Conservation (phyloP, 2,113 vertebrate species). For the Tor tambroides region DNA sequence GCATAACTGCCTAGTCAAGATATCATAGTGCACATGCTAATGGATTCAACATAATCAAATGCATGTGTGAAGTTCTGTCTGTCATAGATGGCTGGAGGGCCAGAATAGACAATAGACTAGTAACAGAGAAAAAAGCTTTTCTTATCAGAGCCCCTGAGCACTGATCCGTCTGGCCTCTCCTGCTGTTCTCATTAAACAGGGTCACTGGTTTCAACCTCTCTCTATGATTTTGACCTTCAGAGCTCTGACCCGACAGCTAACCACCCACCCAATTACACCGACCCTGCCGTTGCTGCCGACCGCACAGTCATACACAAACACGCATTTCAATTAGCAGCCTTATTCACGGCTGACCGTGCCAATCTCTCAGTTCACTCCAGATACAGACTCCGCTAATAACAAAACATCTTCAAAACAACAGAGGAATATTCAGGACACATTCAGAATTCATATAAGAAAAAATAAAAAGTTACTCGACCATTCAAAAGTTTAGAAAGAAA, state of each 20-base stretch:
- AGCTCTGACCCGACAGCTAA: conserved; percentile 14
- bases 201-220: conserved; percentile 22
- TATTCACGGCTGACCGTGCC: neutral
- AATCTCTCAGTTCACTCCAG: neutral
- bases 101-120: neutral
- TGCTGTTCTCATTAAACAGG: conserved; percentile 48
- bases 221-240: conserved; percentile 26
- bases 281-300: neutral
- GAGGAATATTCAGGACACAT: neutral
- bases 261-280: conserved; percentile 27
- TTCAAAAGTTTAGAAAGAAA: neutral
- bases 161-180: conserved; percentile 1
- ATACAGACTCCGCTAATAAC: neutral
- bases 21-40: neutral
- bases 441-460: neutral
- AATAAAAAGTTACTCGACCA: neutral
- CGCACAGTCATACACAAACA: neutral
- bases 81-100: conserved; percentile 1
- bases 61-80: conserved; percentile 3
- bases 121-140: conserved; percentile 41
- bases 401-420: neutral
- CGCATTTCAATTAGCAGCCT: conserved; percentile 34
- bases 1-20: neutral
- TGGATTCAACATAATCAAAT: neutral
- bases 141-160: conserved; percentile 22